Conservation (phyloP, 2,888 invertebrate species). For the Apotomis turbidana region DNA sequence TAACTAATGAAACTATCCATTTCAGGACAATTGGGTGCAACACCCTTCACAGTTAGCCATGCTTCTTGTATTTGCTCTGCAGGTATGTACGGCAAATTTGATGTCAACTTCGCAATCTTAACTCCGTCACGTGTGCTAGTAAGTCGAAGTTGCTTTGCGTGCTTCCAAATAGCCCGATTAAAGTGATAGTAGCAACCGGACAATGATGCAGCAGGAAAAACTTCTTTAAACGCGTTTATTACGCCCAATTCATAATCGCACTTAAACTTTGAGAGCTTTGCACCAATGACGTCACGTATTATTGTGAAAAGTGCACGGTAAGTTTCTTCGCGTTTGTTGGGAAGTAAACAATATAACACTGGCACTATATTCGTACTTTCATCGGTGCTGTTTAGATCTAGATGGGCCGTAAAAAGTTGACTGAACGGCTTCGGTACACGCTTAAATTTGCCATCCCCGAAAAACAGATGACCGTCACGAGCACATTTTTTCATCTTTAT, state of each 20-base stretch:
- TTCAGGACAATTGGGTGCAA: too few relatives aligned
- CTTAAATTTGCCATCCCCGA: too few relatives aligned
- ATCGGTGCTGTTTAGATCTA: constrained; percentile 1
- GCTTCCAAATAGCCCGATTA: too few relatives aligned
- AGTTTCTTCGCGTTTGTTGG: not conserved
- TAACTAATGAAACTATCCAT: not conserved
- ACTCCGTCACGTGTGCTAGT: not conserved
- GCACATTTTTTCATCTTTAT: too few relatives aligned
- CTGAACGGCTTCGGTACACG: too few relatives aligned
- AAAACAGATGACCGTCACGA: too few relatives aligned
- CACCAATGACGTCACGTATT: not conserved
- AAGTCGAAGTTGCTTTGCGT: not conserved
- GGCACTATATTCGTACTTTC: not conserved
- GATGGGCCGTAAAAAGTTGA: not conserved
- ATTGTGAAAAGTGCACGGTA: not conserved
- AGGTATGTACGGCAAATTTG: too few relatives aligned
- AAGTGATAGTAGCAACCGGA: too few relatives aligned
- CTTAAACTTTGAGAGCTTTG: not conserved
- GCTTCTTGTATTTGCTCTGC: too few relatives aligned
- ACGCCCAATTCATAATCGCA: not conserved
- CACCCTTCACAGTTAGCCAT: too few relatives aligned
- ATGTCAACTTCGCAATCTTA: too few relatives aligned
- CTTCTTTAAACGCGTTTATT: not conserved
- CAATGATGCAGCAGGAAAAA: not conserved
- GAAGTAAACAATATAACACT: constrained; percentile 1